Conservation (phyloP, 2,113 vertebrate species). For the Pycnonotus jocosus region DNA sequence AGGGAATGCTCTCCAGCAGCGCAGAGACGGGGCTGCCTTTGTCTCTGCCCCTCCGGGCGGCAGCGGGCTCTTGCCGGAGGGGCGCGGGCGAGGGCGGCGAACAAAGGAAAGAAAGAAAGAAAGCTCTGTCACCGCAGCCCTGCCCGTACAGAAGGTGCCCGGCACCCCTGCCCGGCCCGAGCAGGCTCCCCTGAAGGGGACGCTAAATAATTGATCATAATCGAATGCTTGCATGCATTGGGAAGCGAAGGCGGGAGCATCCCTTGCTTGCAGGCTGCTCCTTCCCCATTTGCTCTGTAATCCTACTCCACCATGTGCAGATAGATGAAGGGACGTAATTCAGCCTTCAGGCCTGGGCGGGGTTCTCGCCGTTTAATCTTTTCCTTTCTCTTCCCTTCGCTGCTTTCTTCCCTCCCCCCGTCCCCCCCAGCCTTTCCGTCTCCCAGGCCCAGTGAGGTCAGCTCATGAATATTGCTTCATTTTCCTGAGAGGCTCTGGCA, state of each 20-base stretch:
- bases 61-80: background rate
- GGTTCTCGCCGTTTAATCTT: conserved; percentile 36
- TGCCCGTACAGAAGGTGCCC: background rate
- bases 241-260: background rate
- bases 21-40: background rate
- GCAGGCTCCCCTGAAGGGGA: background rate
- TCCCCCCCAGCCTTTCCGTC: background rate
- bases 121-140: background rate
- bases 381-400: background rate
- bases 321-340: background rate
- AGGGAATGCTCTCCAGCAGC: too few species aligned
- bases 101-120: conserved; percentile 58
- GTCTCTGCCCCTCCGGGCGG: background rate
- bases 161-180: background rate
- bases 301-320: background rate
- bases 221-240: background rate
- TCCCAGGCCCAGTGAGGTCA: conserved; percentile 65
- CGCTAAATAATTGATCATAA: conserved; percentile 43
- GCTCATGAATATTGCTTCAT: conserved; percentile 64
- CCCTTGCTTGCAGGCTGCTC: background rate
- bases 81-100: background rate
- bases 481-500: conserved; percentile 54
- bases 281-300: background rate
- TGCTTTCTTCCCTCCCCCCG: background rate
- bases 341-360: conserved; percentile 52